These are phyloP conservation scores for Cottoperca gobio DNA, from an alignment of 2,797 vertebrate species.

Conservation along the genomic window DNA sequence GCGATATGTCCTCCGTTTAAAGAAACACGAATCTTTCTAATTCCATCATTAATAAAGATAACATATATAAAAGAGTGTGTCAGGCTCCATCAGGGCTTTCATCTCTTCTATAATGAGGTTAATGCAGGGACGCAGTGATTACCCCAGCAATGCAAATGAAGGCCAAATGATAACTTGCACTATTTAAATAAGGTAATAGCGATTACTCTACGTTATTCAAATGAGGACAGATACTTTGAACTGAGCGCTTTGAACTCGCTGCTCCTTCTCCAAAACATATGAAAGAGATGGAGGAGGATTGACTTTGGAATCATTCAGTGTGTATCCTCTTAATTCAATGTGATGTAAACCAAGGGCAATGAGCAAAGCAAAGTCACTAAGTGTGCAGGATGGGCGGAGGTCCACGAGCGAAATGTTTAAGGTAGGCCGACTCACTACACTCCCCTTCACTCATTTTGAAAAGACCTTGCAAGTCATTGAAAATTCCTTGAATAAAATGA, in stretches of 20 bases:
- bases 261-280: slow-evolving; percentile 72
- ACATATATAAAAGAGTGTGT: slow-evolving; percentile 78
- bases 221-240: slow-evolving; percentile 80
- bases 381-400: slow-evolving; percentile 29
- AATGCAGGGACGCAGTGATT: slow-evolving; percentile 79
- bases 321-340: slow-evolving; percentile 70
- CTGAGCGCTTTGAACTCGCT: slow-evolving; percentile 74
- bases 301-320: slow-evolving; percentile 69
- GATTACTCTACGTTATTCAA: slow-evolving; percentile 83
- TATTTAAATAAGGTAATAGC: slow-evolving; percentile 85
- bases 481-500: slow-evolving; percentile 29
- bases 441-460: slow-evolving; percentile 18
- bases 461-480: slow-evolving; percentile 36
- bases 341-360: slow-evolving; percentile 77
- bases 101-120: slow-evolving; percentile 80
- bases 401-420: neutral
- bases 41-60: slow-evolving; percentile 81
- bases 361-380: slow-evolving; percentile 52
- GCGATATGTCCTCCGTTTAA: slow-evolving; percentile 65
- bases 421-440: slow-evolving; percentile 8
- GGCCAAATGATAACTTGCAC: slow-evolving; percentile 84
- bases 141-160: slow-evolving; percentile 80
- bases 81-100: slow-evolving; percentile 78
- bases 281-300: slow-evolving; percentile 61
- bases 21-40: slow-evolving; percentile 73